phyloP scores from a whole-genome alignment of 2,888 invertebrate species.

The Lithophane ornitopus region DNA sequence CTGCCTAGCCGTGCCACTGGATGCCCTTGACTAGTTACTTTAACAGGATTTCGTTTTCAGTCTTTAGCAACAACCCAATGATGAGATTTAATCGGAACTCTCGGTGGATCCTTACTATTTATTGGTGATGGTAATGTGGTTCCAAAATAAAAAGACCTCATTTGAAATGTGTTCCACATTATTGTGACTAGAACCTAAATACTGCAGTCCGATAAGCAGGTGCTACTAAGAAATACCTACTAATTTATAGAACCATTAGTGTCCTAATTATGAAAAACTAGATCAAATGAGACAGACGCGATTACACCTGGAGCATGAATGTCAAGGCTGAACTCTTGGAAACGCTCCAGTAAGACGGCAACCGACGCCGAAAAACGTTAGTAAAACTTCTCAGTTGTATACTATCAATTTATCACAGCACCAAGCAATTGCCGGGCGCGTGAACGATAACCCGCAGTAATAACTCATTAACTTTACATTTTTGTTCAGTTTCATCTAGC shows the following conservation, averaged over 20 bases:
- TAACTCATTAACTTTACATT: conserved; percentile 49
- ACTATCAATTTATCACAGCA: conserved; percentile 48
- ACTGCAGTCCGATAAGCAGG: conserved; percentile 20
- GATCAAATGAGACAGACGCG: conserved; percentile 69
- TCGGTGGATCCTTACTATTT: not conserved
- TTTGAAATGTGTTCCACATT: conserved; percentile 14
- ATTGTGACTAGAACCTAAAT: conserved; percentile 8
- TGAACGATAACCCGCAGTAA: conserved; percentile 65
- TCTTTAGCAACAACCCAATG: conserved; percentile 8
- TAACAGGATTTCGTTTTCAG: conserved; percentile 53
- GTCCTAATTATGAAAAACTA: conserved; percentile 70
- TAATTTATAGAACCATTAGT: conserved; percentile 39
- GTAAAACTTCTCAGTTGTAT: conserved; percentile 39
- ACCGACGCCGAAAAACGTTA: conserved; percentile 60
- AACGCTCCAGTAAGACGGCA: conserved; percentile 81
- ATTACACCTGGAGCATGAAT: conserved; percentile 86
- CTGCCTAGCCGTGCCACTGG: conserved; percentile 68
- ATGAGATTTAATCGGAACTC: not conserved
- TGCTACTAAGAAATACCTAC: conserved; percentile 8
- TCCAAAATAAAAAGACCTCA: too few relatives aligned
- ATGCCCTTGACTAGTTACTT: conserved; percentile 73
- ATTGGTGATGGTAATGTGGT: conserved; percentile 1
- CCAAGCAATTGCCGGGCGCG: conserved; percentile 39
- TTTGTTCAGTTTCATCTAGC: conserved; percentile 34
- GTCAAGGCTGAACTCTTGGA: conserved; percentile 88